Conservation (phyloP, 2,888 invertebrate genomes). For the Autographa pulchrina region DNA sequence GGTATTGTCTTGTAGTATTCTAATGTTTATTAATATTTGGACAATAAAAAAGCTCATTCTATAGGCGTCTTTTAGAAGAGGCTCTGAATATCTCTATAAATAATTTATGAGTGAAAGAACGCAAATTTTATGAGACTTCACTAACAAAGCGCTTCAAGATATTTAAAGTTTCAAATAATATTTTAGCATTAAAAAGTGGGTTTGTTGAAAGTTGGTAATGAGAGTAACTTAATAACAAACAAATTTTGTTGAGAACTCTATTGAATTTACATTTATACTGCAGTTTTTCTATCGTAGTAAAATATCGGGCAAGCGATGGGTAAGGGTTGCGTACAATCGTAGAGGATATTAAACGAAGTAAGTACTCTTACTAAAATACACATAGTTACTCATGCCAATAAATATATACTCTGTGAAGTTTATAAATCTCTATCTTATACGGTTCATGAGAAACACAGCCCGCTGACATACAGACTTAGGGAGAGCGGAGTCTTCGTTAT, state of each 20-base stretch:
- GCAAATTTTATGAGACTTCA: background rate
- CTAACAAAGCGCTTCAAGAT: background rate
- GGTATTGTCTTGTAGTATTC: slow-evolving; percentile 1
- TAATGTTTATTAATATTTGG: slow-evolving; percentile 1
- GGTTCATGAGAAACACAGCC: too few relatives aligned
- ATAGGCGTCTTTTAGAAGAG: background rate
- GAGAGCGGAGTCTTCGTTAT: too few relatives aligned
- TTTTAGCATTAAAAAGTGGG: background rate
- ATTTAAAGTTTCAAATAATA: slow-evolving; percentile 5
- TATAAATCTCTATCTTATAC: too few relatives aligned
- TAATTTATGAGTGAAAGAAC: background rate
- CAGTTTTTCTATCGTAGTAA: background rate
- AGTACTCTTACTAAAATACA: too few relatives aligned
- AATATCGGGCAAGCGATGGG: too few relatives aligned
- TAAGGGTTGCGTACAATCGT: too few relatives aligned
- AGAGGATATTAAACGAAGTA: too few relatives aligned
- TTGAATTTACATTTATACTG: background rate
- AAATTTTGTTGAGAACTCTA: background rate
- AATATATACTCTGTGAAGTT: too few relatives aligned
- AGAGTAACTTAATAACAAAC: background rate
- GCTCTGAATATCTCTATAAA: background rate
- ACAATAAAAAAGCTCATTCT: background rate
- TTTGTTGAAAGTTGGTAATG: background rate
- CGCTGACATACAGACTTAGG: too few relatives aligned
- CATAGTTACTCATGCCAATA: too few relatives aligned